These are phyloP conservation scores for Etia nguti DNA, from an alignment of 2,113 vertebrate genomes.

Conservation along the genomic window DNA sequence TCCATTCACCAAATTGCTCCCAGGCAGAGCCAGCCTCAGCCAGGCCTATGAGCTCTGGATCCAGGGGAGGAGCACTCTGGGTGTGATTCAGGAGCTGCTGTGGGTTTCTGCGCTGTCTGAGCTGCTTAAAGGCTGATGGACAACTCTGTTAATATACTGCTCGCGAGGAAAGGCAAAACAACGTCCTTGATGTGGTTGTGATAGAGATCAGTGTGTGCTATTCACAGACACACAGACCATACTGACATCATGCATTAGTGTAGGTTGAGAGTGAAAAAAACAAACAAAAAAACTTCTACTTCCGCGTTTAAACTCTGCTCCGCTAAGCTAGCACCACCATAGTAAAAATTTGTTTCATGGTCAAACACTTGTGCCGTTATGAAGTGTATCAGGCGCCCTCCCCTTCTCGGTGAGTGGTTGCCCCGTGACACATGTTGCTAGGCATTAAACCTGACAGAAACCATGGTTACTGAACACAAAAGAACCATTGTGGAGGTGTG, in stretches of 20 bases:
- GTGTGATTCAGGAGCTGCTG: conserved; percentile 46
- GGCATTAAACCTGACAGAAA: conserved; percentile 47
- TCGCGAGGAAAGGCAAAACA: conserved; percentile 15
- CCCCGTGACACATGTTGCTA: conserved; percentile 39
- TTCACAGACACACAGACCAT: neutral
- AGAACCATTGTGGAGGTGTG: conserved; percentile 67
- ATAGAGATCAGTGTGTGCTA: neutral
- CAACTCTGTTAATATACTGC: conserved; percentile 51
- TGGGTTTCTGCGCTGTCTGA: conserved; percentile 45
- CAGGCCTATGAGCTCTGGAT: conserved; percentile 29
- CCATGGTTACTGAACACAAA: conserved; percentile 72
- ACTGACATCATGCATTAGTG: neutral
- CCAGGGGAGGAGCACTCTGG: conserved; percentile 45
- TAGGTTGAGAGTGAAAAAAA: neutral
- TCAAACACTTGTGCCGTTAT: conserved; percentile 65
- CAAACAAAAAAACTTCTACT: neutral
- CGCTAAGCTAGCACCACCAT: conserved; percentile 22
- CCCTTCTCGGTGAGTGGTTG: conserved; percentile 63
- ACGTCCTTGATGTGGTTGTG: neutral
- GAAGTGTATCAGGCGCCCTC: conserved; percentile 55
- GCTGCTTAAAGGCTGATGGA: conserved; percentile 57
- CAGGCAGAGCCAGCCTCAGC: conserved; percentile 69
- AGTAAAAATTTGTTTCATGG: conserved; percentile 61
- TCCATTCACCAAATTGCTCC: conserved; percentile 89
- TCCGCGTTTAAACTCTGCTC: conserved; percentile 24